These are phyloP conservation scores for Sarcophaga caerulescens DNA, from an alignment of 2,888 invertebrate genomes.

Conservation along the genomic window DNA sequence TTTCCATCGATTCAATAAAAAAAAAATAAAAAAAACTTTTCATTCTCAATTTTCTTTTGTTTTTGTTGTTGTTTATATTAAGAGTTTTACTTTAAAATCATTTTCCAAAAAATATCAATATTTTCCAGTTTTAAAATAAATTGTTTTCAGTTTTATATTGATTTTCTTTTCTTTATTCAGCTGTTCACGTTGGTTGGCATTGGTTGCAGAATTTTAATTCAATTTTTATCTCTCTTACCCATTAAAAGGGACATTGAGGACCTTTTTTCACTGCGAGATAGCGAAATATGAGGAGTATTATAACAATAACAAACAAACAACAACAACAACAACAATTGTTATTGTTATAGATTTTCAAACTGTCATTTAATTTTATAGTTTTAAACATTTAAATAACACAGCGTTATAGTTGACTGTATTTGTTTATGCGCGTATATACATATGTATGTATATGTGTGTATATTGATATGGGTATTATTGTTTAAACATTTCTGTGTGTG, in stretches of 20 bases:
- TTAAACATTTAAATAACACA: slow-evolving; percentile 18
- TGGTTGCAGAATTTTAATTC: slow-evolving; percentile 7
- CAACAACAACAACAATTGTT: not conserved
- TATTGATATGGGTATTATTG: not conserved
- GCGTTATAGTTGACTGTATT: not conserved
- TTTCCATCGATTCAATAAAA: not conserved
- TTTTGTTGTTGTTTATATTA: not conserved
- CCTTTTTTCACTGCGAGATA: not conserved
- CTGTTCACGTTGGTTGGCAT: not conserved
- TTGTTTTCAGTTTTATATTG: not conserved
- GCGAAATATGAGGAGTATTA: no score
- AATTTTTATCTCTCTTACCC: slow-evolving; percentile 19
- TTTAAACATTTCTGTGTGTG: not conserved
- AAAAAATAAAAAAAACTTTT: not conserved
- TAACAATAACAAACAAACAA: no score
- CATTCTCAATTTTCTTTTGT: not conserved
- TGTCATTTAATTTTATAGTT: slow-evolving; percentile 35
- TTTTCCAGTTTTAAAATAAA: not conserved
- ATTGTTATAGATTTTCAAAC: slow-evolving; percentile 14
- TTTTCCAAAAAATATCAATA: not conserved
- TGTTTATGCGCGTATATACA: not conserved
- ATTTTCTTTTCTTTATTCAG: no score
- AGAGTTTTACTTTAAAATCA: not conserved
- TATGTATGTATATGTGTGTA: no score
- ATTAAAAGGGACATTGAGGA: not conserved